Percentiles rank a stretch among this genome's conserved stretches.
Conservation (phyloP, 2,113 vertebrate species). For the Embiotoca jacksoni region DNA sequence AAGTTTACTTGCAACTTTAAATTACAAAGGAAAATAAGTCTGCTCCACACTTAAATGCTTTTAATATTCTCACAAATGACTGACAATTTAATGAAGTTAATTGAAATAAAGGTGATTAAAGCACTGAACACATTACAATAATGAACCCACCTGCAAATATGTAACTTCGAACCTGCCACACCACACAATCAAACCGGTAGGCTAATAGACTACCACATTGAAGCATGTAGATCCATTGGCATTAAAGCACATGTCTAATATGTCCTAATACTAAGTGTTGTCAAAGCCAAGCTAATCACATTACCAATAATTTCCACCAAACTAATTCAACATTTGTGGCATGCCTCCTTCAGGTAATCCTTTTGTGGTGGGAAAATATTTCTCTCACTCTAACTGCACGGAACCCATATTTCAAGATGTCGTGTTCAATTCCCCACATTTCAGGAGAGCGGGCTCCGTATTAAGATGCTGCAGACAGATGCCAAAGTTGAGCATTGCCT, state of each 20-base stretch:
- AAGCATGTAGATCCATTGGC: background rate
- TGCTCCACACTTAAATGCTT: conserved; percentile 3
- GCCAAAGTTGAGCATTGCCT: conserved; percentile 74
- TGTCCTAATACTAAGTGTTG: conserved; percentile 3
- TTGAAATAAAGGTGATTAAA: conserved; percentile 7
- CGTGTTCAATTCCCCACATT: conserved; percentile 52
- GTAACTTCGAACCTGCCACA: background rate
- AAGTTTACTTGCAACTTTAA: conserved; percentile 64
- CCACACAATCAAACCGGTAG: background rate
- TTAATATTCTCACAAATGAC: conserved; percentile 1
- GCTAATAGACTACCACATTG: too few relatives aligned
- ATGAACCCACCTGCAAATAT: conserved; percentile 7
- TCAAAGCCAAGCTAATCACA: conserved; percentile 22
- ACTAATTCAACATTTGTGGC: conserved; percentile 38
- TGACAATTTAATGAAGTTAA: conserved; percentile 12
- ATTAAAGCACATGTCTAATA: background rate
- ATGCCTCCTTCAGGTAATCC: conserved; percentile 38
- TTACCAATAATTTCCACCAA: conserved; percentile 18
- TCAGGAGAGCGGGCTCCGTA: conserved; percentile 50
- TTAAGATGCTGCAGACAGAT: conserved; percentile 75
- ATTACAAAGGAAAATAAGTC: conserved; percentile 13
- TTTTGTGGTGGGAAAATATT: conserved; percentile 42
- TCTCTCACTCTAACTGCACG: conserved; percentile 18
- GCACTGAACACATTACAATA: background rate
- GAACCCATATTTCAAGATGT: conserved; percentile 47